Base-by-base conservation (phyloP, 2,797 vertebrate species). In the Enteromius thamalakanensis region DNA sequence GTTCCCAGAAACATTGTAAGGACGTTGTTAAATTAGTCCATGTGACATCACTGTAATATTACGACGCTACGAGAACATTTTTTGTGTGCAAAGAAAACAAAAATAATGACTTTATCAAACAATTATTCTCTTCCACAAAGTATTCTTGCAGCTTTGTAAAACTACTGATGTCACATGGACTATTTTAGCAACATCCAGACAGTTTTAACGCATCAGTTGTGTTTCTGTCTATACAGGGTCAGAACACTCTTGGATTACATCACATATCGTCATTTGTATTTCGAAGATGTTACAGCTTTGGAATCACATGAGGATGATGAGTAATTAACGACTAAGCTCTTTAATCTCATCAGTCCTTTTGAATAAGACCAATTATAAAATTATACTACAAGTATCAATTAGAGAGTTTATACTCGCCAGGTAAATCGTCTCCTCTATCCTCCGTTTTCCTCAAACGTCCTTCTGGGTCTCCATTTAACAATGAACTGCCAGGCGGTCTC, bases 381-480 rank as follows among this genome's bases (percentile, higher is more conserved):
- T 67, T 65, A 34, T 19, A 32, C 5, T 6, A 7, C 4, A 72
- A 21, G 51, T 51, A 19, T 51, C 10, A 72, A 21, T 12, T n/a
- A 8, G 32, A 34, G 49, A 55, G 64, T 23, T 14, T 11, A 81
- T 51, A 71, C 68, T 76, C 40, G 68, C 83, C 83, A 37, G 29
- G 45, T 17, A 11, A 58, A 53, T 40, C 81, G 26, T n/a, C 9
- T 45, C 49, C 40, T 40, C 70, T 68, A 11, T 79, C 19, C 51
- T 64, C 83, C 14, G 21, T 21, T 45, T 70, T 69, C 67, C 45
- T 40, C n/a, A 72, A 60, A 26, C 9, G 26, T 26, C 49, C 34
- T 12, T 83, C 60, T 6, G 17, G 32, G 34, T 82, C 51, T 53
- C 80, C 67, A 15, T 83, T 85, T 23, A 47, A 32, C 21, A 80